These are phyloP conservation scores for Mnemiopsis leidyi DNA, from an alignment of 37 sponge, comb jelly and placozoan genomes.

Conservation along the genomic window DNA sequence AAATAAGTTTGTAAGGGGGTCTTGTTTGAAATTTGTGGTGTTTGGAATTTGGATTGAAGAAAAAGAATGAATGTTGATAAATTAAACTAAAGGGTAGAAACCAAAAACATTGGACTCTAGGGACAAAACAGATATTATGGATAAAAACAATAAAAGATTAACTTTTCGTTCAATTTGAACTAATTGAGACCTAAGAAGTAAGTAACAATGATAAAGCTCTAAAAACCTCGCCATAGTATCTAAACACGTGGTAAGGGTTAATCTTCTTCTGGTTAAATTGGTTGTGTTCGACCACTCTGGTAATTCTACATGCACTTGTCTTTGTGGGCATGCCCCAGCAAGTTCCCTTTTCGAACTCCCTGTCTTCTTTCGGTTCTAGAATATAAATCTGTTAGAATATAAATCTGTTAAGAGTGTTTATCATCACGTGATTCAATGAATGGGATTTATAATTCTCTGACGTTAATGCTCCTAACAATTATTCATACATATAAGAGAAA, in stretches of 20 bases:
- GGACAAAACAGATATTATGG: too few species aligned
- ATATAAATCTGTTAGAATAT: background rate
- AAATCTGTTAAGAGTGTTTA: background rate
- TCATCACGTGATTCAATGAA: too few species aligned
- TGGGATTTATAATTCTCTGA: too few species aligned
- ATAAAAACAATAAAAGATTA: background rate
- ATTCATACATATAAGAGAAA: too few species aligned
- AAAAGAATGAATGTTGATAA: too few species aligned
- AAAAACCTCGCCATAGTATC: constrained; percentile 33
- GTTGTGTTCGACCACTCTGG: constrained; percentile 42
- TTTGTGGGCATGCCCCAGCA: background rate
- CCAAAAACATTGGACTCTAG: too few species aligned
- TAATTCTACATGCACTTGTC: background rate
- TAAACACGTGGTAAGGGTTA: constrained; percentile 25
- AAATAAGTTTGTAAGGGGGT: too few species aligned
- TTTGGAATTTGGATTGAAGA: too few species aligned
- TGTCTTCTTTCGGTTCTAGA: background rate
- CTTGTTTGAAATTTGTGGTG: too few species aligned
- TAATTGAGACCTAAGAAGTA: background rate
- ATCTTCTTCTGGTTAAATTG: constrained; percentile 50
- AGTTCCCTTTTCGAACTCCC: constrained; percentile 18
- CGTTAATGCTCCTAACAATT: too few species aligned
- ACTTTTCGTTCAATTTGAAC: background rate
- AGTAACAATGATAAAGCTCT: background rate
- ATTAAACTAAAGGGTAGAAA: too few species aligned